Base-by-base conservation (phyloP, 2,113 vertebrate genomes). In the Calypte anna region DNA sequence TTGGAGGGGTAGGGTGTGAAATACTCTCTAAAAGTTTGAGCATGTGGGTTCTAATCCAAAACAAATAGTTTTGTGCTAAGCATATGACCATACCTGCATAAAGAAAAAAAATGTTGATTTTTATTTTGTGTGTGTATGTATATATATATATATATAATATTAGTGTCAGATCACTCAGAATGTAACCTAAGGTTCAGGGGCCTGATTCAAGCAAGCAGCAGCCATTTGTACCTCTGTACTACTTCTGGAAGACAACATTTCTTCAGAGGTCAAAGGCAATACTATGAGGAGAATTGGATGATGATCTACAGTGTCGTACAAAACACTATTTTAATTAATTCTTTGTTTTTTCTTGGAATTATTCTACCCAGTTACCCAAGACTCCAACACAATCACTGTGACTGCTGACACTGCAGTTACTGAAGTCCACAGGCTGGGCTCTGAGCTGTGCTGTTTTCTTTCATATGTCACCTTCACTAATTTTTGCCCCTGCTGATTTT, bases 1-100 rank as follows among this genome's bases (percentile, higher is more conserved):
- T 0, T 4, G 19, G 6, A 28, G 4, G 4, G 6, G 28, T 14
- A 5, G 12, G 18, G 27, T n/a, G 31, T 33, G n/a, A 75, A 51
- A 70, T 18, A 43, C 36, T 53, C 28, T 9, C 13, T 44, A 31
- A 78, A 58, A 38, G 2, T 6, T 2, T 18, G 13, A 86, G 7
- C 19, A 17, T 25, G 72, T 38, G 4, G 0, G 7, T 67, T 76
- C 58, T 68, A 59, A 33, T 48, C 12, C 13, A 66, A 82, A 78
- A 74, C 7, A 8, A 68, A 61, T 90, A 66, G 1, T 30, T 57
- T 38, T 69, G 9, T 46, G 33, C 28, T 77, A 69, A 51, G 40
- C 19, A 55, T 18, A 55, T 18, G 14, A 87, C 44, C 20, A 74
- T 7, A 74, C 24, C 2, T 33, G 22, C 7, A 63, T 64, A 59